Evolutionary conservation across 2,888 invertebrate genomes (phyloP), one percentile per base, ranked within the genome.

Genomic region (Ophion obscuratus): DNA sequence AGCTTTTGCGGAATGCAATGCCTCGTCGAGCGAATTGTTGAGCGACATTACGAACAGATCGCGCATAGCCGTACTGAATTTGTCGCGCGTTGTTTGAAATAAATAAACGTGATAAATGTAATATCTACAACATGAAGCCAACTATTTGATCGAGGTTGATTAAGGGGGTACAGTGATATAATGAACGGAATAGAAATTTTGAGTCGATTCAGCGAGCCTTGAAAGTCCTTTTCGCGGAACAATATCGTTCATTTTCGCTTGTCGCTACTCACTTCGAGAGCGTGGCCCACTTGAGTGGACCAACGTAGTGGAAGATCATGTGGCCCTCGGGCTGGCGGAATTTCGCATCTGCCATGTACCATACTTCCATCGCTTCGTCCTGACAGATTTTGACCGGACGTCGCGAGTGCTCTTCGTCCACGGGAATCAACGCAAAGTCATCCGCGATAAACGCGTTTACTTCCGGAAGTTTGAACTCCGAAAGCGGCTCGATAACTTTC

Each of bases 341-440:
- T 92, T 97, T 97, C 88, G 96, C 96, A 93, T 98, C 98, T 44
- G 96, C 96, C 89, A 97, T 96, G 94, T 97, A 97, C 97, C 98
- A 98, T 67, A 98, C 92, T 93, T 97, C 97, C 71, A 95, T 93
- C 31, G 95, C 90, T 14, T 95, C 92, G 14, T 95, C 95, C 67
- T 95, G 93, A 7, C 95, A 89, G 47, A 97, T 94, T 91, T 96
- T 95, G 66, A 94, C 93, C 3, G 97, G 97, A 89, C 11, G 36
- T 6, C 66, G 66, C 36, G 36, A 7, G 57, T 17, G 57, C n/a
- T 57, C 57, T 57, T 57, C 57, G 57, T 40, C 17, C 0, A 95
- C 94, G 0, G 95, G 93, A 2, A 96, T 90, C 40, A 96, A 91
- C 17, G 94, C 94, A 91, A 97, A 97, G 93, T 97, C 95, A 0